These are phyloP conservation scores for Machimus rusticus DNA, from an alignment of 2,888 invertebrate species.

Conservation along the genomic window DNA sequence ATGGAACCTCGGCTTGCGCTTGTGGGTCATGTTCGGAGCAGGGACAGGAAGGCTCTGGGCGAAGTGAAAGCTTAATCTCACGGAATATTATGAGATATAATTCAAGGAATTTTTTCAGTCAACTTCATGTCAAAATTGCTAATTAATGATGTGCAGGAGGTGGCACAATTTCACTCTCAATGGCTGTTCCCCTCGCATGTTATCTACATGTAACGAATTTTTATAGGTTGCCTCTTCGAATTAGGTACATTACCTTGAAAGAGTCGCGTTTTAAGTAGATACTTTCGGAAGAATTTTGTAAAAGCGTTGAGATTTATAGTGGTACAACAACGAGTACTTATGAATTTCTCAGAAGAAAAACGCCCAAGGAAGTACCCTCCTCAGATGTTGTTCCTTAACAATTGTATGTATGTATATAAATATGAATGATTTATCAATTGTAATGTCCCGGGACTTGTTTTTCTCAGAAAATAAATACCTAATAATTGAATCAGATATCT, in stretches of 20 bases:
- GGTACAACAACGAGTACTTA: not conserved
- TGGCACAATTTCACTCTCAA: not conserved
- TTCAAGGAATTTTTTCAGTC: not conserved
- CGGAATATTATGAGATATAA: not conserved
- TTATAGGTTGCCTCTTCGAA: not conserved
- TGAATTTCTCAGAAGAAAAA: too few relatives aligned
- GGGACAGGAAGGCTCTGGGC: not conserved
- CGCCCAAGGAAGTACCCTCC: too few relatives aligned
- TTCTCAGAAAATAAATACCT: too few relatives aligned
- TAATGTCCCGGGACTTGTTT: too few relatives aligned
- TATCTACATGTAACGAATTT: not conserved
- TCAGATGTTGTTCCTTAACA: too few relatives aligned
- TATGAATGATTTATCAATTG: too few relatives aligned
- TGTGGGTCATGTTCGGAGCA: not conserved
- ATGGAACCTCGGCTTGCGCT: not conserved
- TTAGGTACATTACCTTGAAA: not conserved
- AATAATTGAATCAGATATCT: too few relatives aligned
- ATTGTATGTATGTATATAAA: too few relatives aligned
- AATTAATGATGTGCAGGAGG: not conserved
- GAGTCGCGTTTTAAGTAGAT: not conserved
- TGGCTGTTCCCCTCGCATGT: not conserved
- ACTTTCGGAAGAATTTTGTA: not conserved
- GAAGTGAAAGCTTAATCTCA: not conserved
- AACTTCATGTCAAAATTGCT: not conserved
- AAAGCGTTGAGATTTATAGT: not conserved